Base-by-base conservation (phyloP, 2,888 invertebrate species). In the Yponomeuta sedellus region DNA sequence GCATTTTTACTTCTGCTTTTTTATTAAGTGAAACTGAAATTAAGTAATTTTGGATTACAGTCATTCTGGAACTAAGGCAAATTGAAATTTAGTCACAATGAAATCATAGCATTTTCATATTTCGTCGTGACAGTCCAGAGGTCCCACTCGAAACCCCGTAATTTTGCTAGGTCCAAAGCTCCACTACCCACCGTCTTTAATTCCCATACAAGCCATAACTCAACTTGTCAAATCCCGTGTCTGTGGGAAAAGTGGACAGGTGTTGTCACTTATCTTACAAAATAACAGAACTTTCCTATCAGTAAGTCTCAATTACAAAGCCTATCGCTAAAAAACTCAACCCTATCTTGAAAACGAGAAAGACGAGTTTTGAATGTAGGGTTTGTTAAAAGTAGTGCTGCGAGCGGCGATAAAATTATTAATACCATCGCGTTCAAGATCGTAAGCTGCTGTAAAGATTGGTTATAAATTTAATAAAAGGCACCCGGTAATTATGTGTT, bases 171-270 rank as follows among this genome's bases (percentile, higher is more conserved):
- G 12, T 52, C 12, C 4, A 52, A 16, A 52, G 16, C 4, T 52
- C 44, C 16, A 52, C 44, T 16, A 16, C 44, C 12, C 16, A 12
- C 16, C 44, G 44, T 52, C 34, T 52, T 52, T 52, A 52, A 52
- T 52, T 52, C 16, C 16, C 44, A 52, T 52, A 16, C 44, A 52
- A 44, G 6, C 44, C 16, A 52, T 52, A 52, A 52, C 44, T 52
- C 44, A 52, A 52, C 44, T 80, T 76, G 77, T 77, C 74, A 82
- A 86, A 87, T 88, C 89, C 89, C 40, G 88, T 75, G 80, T 73
- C 76, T 85, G 88, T 88, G 88, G 88, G 89, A 89, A 89, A 90
- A 87, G 81, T 72, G 72, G 83, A 83, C 89, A 89, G 89, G 89
- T 90, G 89, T 75, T 83, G 79, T 82, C 85, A 83, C 78, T 82